A percentile compares a stretch with the other conserved stretches of the same genome.
These are phyloP conservation scores for Pseudomyrmex gracilis DNA, from an alignment of 1,140 invertebrate genomes.

Conservation along the genomic window DNA sequence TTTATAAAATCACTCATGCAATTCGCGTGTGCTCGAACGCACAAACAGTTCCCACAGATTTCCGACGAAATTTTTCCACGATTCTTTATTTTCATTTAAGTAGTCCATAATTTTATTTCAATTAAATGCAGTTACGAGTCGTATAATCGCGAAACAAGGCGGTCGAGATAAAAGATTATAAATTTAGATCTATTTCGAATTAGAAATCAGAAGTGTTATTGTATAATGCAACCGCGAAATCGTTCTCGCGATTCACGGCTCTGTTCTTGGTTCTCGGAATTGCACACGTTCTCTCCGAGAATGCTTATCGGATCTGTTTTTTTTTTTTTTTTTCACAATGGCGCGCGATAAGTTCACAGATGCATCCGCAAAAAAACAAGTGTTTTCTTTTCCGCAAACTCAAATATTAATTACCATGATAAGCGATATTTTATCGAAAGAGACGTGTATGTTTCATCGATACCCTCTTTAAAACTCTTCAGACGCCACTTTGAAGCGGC, in stretches of 20 bases:
- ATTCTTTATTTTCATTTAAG: too few species aligned
- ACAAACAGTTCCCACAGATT: too few species aligned
- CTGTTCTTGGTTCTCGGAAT: background rate
- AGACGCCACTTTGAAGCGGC: background rate
- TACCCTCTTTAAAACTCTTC: background rate
- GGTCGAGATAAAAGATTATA: background rate
- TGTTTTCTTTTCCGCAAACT: background rate
- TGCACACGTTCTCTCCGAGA: background rate
- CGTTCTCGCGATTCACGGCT: background rate
- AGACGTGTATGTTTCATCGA: background rate
- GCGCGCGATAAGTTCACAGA: slow-evolving; percentile 10
- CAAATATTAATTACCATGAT: background rate
- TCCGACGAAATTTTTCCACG: too few species aligned
- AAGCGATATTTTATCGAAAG: slow-evolving; percentile 17
- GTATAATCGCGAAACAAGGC: too few species aligned
- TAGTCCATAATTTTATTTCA: too few species aligned
- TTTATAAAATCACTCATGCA: too few species aligned
- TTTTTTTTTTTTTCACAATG: background rate
- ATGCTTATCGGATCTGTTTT: background rate
- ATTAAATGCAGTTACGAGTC: too few species aligned
- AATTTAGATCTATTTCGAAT: background rate
- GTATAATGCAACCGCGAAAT: too few species aligned
- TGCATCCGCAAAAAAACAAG: background rate
- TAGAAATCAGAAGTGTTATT: background rate
- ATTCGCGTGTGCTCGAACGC: too few species aligned